Conservation (phyloP, 2,113 vertebrate genomes). For the Pipra filicauda region DNA sequence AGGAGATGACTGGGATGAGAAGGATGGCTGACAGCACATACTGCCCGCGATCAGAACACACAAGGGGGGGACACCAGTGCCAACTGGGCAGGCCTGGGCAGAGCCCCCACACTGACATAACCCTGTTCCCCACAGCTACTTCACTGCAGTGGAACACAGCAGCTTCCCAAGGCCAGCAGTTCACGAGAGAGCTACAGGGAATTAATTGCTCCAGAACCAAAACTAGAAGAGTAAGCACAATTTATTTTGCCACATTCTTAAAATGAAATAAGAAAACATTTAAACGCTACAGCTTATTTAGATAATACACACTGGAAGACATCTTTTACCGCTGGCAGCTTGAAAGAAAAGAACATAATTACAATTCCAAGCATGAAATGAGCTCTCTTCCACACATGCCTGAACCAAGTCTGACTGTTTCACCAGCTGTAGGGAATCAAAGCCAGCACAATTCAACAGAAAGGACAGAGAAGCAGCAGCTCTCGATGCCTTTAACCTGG, state of each 20-base stretch:
- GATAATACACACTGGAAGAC: conserved; percentile 56
- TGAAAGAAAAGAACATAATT: conserved; percentile 69
- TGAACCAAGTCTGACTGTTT: conserved; percentile 63
- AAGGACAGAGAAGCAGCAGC: conserved; percentile 54
- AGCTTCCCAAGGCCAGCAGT: neutral
- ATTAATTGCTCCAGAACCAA: neutral
- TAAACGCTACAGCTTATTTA: conserved; percentile 54
- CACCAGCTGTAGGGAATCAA: conserved; percentile 80
- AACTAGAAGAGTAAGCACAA: conserved; percentile 34
- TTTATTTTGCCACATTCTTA: conserved; percentile 52
- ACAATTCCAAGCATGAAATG: conserved; percentile 70
- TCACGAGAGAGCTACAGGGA: neutral
- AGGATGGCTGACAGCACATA: neutral
- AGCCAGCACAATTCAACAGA: conserved; percentile 59
- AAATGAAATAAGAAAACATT: conserved; percentile 54
- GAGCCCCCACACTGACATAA: neutral
- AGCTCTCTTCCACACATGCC: conserved; percentile 71
- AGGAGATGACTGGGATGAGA: neutral
- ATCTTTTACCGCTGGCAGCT: conserved; percentile 64
- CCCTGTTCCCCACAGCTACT: neutral
- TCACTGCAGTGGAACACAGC: neutral
- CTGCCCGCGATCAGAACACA: accelerated
- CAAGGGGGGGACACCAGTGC: neutral
- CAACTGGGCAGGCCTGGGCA: neutral
- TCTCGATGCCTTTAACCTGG: conserved; percentile 52